phyloP scores from a whole-genome alignment of 2,113 vertebrate species.

The Oncorhynchus kisutch region DNA sequence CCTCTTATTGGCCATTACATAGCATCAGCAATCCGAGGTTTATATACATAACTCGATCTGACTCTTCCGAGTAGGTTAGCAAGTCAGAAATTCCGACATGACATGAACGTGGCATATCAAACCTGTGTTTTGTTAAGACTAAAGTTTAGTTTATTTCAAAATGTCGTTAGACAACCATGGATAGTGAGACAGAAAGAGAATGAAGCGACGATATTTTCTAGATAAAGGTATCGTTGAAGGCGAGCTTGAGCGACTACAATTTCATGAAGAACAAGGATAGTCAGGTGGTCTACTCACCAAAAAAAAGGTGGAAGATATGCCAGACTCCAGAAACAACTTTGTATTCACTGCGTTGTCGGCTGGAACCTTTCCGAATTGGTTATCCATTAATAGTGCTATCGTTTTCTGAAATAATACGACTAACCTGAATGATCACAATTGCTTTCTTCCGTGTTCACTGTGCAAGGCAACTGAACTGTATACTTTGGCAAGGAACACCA shows the following conservation, averaged over 20 bases:
- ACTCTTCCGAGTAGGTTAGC: no score
- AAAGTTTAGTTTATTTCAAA: no score
- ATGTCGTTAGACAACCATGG: background rate
- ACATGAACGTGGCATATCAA: no score
- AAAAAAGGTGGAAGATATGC: conserved; percentile 84
- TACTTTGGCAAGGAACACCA: background rate
- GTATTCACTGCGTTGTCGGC: conserved; percentile 83
- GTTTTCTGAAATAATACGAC: background rate
- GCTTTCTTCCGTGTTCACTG: conserved; percentile 1
- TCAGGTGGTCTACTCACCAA: conserved; percentile 77
- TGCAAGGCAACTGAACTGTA: background rate
- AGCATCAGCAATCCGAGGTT: no score
- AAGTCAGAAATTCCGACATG: no score
- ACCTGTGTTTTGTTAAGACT: no score
- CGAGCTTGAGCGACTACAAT: background rate
- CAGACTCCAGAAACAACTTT: conserved; percentile 82
- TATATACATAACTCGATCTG: no score
- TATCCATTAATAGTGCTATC: conserved; percentile 85
- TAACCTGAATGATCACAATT: conserved; percentile 20
- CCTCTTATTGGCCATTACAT: no score
- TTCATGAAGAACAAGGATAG: background rate
- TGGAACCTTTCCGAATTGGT: conserved; percentile 82
- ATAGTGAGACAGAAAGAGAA: background rate
- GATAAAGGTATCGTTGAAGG: background rate
- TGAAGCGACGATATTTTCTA: background rate